These are phyloP conservation scores for Tanytarsus gracilentus DNA, from an alignment of 2,888 invertebrate genomes.

Conservation along the genomic window DNA sequence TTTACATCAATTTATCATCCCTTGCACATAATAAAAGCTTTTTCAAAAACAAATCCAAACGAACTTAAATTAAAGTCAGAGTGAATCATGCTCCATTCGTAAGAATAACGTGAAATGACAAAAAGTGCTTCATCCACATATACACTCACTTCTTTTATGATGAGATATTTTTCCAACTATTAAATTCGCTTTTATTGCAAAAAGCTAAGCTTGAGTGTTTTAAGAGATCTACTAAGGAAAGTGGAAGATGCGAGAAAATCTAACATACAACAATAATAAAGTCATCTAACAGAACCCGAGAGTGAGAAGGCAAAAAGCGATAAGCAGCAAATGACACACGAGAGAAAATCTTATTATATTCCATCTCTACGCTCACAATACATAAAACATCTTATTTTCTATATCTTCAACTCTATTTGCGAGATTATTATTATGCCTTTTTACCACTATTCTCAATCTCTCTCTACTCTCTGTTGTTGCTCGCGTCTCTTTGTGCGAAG, in stretches of 20 bases:
- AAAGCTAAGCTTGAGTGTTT: too few species aligned
- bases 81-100: not conserved
- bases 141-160: slow-evolving; percentile 5
- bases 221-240: too few species aligned
- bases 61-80: not conserved
- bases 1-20: too few species aligned
- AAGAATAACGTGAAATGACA: not conserved
- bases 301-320: not conserved
- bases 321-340: slow-evolving; percentile 7
- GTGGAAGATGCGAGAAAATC: not conserved
- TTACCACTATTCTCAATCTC: too few species aligned
- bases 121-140: not conserved
- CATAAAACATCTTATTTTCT: slow-evolving; percentile 1
- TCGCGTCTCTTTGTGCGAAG: too few species aligned
- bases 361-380: not conserved
- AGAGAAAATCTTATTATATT: slow-evolving; percentile 25
- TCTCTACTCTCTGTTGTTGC: too few species aligned
- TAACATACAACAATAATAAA: slow-evolving; percentile 4
- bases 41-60: too few species aligned
- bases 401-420: not conserved
- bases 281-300: not conserved
- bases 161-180: slow-evolving; percentile 12
- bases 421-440: too few species aligned
- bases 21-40: too few species aligned
- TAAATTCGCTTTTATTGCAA: slow-evolving; percentile 6